phyloP scores from a whole-genome alignment of 2,797 vertebrate species.

The Synanceia verrucosa region DNA sequence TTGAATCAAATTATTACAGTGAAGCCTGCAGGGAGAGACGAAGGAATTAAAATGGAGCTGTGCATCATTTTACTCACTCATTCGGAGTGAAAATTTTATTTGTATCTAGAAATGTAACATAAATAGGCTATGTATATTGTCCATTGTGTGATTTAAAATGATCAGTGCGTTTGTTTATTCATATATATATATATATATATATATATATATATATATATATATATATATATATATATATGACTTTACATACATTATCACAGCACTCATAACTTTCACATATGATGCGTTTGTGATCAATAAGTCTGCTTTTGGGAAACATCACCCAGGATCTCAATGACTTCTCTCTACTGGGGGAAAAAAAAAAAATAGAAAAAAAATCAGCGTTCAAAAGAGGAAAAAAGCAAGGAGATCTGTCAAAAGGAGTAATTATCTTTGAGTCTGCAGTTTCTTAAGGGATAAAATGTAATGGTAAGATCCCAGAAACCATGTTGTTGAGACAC shows the following conservation, averaged over 20 bases:
- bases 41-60: constrained; percentile 23
- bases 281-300: not conserved
- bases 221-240: too few species aligned
- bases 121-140: too few species aligned
- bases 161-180: too few species aligned
- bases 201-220: too few species aligned
- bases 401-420: constrained; percentile 30
- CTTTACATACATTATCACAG: not conserved
- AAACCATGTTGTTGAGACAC: constrained; percentile 3
- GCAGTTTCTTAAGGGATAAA: not conserved
- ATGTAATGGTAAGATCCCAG: constrained; percentile 1
- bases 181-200: too few species aligned
- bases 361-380: constrained; percentile 15
- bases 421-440: constrained; percentile 40
- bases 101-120: not conserved
- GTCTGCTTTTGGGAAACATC: not conserved
- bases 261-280: not conserved
- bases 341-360: too few species aligned
- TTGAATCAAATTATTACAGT: constrained; percentile 20
- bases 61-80: constrained; percentile 30
- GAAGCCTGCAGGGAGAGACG: constrained; percentile 8
- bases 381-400: constrained; percentile 7
- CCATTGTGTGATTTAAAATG: too few species aligned
- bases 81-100: constrained; percentile 30
- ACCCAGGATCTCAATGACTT: not conserved